A percentile compares a stretch with the other conserved stretches of the same genome.
These are phyloP conservation scores for Carettochelys insculpta DNA, from an alignment of 2,113 vertebrate species.

Conservation along the genomic window DNA sequence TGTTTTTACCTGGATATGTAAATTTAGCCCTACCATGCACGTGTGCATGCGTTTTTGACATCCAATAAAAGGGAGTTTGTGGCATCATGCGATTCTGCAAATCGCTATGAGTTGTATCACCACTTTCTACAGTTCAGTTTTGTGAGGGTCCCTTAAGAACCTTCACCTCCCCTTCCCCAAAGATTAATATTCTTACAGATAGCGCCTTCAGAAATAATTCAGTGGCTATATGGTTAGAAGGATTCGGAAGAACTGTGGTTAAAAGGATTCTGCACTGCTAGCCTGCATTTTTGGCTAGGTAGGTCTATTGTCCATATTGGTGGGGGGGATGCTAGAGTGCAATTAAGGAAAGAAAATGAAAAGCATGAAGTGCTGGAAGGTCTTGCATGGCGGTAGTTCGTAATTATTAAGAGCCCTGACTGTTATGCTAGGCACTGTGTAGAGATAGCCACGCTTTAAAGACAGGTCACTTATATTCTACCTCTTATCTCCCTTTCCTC, in stretches of 20 bases:
- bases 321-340: neutral
- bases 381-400: neutral
- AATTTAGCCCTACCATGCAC: neutral
- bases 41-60: neutral
- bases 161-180: too few species aligned
- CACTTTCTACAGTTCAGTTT: neutral
- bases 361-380: neutral
- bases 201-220: neutral
- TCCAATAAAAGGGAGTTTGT: neutral
- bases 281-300: fast-evolving
- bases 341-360: neutral
- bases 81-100: too few species aligned
- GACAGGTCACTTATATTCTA: neutral
- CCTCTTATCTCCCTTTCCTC: neutral
- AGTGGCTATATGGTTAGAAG: neutral
- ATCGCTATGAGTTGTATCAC: too few species aligned
- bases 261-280: neutral
- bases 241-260: neutral
- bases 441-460: neutral
- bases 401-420: neutral
- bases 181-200: neutral
- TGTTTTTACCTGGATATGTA: neutral
- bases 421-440: neutral
- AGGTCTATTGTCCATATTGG: neutral
- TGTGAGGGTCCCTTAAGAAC: neutral